These are phyloP conservation scores for Catagonus wagneri DNA, from an alignment of 2,113 vertebrate species.

Conservation along the genomic window DNA sequence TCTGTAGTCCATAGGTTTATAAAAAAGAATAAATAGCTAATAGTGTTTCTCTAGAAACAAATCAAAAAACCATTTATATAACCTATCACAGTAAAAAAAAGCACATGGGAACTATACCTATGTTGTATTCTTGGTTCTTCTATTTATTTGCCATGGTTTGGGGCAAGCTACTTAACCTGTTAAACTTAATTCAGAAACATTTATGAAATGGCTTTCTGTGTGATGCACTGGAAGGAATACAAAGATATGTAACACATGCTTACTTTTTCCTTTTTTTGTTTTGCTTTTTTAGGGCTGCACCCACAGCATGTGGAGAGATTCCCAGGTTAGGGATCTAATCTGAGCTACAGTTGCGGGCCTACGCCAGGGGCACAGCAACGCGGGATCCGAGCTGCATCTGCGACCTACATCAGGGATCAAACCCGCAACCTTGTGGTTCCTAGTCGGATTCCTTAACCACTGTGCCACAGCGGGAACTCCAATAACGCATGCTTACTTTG, in stretches of 20 bases:
- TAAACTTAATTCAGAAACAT: background rate
- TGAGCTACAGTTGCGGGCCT: too few relatives aligned
- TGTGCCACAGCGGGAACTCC: too few relatives aligned
- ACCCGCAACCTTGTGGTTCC: too few relatives aligned
- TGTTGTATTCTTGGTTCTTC: slow-evolving; percentile 22
- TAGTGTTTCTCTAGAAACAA: background rate
- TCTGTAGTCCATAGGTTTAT: background rate
- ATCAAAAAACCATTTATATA: background rate
- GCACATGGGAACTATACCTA: background rate
- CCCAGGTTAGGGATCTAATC: too few relatives aligned
- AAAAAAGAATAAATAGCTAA: background rate
- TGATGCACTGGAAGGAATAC: background rate
- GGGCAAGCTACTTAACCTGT: background rate
- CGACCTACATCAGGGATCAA: too few relatives aligned
- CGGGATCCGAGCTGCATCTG: too few relatives aligned
- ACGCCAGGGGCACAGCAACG: too few relatives aligned
- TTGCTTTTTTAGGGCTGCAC: too few relatives aligned
- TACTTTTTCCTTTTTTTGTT: too few relatives aligned
- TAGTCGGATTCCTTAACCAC: too few relatives aligned
- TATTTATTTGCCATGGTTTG: background rate
- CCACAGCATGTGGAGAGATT: too few relatives aligned
- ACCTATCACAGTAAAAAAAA: background rate
- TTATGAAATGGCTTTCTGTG: background rate
- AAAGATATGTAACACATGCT: background rate
- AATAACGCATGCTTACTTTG: background rate